phyloP scores from a whole-genome alignment of 2,888 invertebrate species.

The Lepidochrysops patricia region DNA sequence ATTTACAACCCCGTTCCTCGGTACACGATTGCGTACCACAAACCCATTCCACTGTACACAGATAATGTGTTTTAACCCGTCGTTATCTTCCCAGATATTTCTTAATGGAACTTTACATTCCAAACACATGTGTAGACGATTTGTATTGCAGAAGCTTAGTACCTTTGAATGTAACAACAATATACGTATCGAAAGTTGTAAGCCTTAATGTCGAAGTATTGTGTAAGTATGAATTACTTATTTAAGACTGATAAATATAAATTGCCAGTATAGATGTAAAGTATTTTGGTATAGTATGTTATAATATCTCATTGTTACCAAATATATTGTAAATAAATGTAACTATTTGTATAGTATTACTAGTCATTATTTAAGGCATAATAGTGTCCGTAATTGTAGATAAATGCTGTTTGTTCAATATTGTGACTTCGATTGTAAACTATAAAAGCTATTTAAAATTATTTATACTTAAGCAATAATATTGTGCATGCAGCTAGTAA shows the following conservation, averaged over 20 bases:
- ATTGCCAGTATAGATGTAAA: constrained; percentile 59
- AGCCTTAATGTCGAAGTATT: constrained; percentile 37
- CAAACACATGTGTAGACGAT: constrained; percentile 64
- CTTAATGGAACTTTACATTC: constrained; percentile 69
- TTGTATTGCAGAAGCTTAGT: constrained; percentile 59
- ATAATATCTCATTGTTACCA: constrained; percentile 72
- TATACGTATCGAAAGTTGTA: constrained; percentile 41
- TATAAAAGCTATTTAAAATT: constrained; percentile 20
- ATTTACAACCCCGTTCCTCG: constrained; percentile 69
- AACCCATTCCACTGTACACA: constrained; percentile 63
- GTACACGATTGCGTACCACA: constrained; percentile 68
- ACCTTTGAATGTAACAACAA: constrained; percentile 40
- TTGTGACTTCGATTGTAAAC: constrained; percentile 17
- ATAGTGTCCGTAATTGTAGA: constrained; percentile 47
- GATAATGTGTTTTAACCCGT: constrained; percentile 50
- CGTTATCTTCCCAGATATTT: constrained; percentile 60
- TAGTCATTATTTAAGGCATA: constrained; percentile 67
- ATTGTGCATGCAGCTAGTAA: constrained; percentile 22
- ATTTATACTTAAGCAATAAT: constrained; percentile 19
- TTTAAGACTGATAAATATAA: constrained; percentile 63
- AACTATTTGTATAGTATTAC: constrained; percentile 57
- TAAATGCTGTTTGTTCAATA: constrained; percentile 25
- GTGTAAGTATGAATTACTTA: constrained; percentile 28
- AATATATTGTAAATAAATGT: constrained; percentile 66
- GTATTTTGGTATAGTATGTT: constrained; percentile 63